phyloP scores from a whole-genome alignment of 2,113 vertebrate species.

The Rallus limicola region DNA sequence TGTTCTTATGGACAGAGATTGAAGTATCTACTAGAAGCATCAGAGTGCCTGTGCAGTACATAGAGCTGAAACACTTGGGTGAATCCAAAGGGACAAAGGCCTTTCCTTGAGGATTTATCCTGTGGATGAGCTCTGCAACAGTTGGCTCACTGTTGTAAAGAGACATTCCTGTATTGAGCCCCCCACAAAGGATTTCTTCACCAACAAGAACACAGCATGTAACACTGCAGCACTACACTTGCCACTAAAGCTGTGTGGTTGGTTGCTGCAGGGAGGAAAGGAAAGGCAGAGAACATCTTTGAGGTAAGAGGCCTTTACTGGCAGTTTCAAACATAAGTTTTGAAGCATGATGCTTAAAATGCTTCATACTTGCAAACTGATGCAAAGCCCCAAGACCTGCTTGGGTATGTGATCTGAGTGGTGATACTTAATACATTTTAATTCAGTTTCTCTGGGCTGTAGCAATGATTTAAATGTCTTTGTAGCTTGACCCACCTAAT shows the following conservation, averaged over 20 bases:
- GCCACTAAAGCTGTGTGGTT: not conserved
- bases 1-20: not conserved
- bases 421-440: not conserved
- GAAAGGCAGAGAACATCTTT: not conserved
- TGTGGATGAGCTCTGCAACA: not conserved
- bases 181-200: not conserved
- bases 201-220: not conserved
- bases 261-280: not conserved
- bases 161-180: not conserved
- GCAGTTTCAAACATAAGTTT: not conserved
- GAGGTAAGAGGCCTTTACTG: not conserved
- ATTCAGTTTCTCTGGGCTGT: not conserved
- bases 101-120: not conserved
- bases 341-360: not conserved
- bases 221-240: not conserved
- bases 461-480: not conserved
- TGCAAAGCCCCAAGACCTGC: not conserved
- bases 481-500: not conserved
- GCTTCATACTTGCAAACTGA: too few species aligned
- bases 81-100: not conserved
- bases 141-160: not conserved
- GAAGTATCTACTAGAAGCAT: not conserved
- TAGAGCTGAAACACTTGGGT: not conserved
- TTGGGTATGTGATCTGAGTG: not conserved
- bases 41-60: not conserved